These are phyloP conservation scores for Synanceia verrucosa DNA, from an alignment of 2,797 vertebrate species.

Conservation along the genomic window DNA sequence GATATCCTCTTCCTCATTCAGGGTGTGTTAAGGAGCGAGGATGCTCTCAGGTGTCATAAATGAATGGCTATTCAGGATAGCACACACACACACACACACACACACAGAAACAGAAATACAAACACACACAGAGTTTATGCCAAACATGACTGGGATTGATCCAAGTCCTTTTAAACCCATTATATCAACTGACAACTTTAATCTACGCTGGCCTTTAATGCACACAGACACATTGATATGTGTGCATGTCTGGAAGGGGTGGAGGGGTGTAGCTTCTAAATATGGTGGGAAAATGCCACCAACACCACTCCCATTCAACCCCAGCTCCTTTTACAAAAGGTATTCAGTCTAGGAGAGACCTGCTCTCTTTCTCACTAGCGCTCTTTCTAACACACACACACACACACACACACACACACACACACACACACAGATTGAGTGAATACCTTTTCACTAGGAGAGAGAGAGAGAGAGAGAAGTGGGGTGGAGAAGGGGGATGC, in stretches of 20 bases:
- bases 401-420: conserved; percentile 30
- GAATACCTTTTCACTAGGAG: conserved; percentile 56
- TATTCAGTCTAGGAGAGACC: conserved; percentile 75
- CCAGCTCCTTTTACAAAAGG: conserved; percentile 77
- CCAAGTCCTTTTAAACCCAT: conserved; percentile 44
- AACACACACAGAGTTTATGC: not conserved
- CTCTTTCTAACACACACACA: conserved; percentile 35
- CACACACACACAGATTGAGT: conserved; percentile 33
- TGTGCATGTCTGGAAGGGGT: conserved; percentile 2
- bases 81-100: not conserved
- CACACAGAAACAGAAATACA: conserved; percentile 2
- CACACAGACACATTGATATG: not conserved
- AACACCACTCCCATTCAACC: conserved; percentile 79
- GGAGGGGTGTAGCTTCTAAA: conserved; percentile 61
- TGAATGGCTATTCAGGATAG: conserved; percentile 45
- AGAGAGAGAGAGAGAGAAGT: conserved; percentile 28
- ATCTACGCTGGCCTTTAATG: conserved; percentile 57
- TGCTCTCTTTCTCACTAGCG: conserved; percentile 50
- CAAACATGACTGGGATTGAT: conserved; percentile 33
- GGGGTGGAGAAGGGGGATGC: conserved; percentile 33
- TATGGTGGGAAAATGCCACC: conserved; percentile 80
- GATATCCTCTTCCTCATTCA: conserved; percentile 44
- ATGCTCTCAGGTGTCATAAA: conserved; percentile 71
- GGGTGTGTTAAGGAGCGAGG: conserved; percentile 57
- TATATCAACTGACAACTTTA: conserved; percentile 57